These are phyloP conservation scores for Eulemur rubriventer DNA, from an alignment of 2,797 vertebrate species.

Conservation along the genomic window DNA sequence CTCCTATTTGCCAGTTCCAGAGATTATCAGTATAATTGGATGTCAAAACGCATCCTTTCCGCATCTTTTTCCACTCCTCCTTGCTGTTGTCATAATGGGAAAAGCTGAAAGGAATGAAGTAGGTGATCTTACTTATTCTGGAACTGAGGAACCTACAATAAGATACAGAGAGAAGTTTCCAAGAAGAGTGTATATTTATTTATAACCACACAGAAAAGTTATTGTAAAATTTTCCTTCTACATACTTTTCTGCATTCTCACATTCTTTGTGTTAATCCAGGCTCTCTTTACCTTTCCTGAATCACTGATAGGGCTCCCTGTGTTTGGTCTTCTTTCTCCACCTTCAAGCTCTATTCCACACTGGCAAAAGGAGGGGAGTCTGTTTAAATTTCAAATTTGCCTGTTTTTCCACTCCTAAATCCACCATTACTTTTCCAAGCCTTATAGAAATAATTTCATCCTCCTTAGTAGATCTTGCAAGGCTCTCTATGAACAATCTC, in stretches of 20 bases:
- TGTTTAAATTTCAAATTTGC: background rate
- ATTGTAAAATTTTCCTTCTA: background rate
- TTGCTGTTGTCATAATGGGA: slow-evolving; percentile 47
- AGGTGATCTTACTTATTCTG: background rate
- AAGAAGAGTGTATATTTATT: background rate
- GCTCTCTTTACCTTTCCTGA: background rate
- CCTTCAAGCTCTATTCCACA: background rate
- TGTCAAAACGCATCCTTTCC: slow-evolving; percentile 49
- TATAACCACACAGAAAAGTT: background rate
- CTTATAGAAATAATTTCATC: background rate
- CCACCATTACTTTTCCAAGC: background rate
- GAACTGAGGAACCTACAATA: background rate
- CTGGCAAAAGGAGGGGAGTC: background rate
- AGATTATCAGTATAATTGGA: slow-evolving; percentile 63
- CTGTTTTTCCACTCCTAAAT: background rate
- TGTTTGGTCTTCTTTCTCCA: background rate
- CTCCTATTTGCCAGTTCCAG: slow-evolving; percentile 61
- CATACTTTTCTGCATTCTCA: background rate
- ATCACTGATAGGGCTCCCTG: background rate
- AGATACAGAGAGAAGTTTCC: background rate
- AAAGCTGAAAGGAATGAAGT: slow-evolving; percentile 12
- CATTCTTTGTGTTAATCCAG: background rate
- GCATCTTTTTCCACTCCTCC: background rate
- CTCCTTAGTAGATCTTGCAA: background rate
- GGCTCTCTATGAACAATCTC: background rate